Base-by-base conservation (phyloP, 2,113 vertebrate genomes). In the Noturus placidus region DNA sequence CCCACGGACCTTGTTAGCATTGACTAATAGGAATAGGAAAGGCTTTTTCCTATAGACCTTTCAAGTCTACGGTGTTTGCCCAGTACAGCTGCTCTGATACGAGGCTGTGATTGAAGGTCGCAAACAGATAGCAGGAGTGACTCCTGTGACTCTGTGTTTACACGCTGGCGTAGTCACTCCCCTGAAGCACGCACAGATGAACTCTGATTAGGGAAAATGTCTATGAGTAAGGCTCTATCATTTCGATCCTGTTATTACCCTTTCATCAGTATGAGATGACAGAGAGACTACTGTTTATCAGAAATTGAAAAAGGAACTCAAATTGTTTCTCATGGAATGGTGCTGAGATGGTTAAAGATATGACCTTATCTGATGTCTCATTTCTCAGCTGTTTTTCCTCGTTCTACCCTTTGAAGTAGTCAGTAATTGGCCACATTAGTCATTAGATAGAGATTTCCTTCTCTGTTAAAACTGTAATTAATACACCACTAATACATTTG, bases 91-190 rank as follows among this genome's bases (percentile, higher is more conserved):
- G 38, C 81, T 83, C 89, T 85, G 91, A 93, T 92, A 93, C 91
- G 87, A 56, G 5, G 89, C 46, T 0, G 80, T 89, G 93, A 93
- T 90, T 93, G 90, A 93, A 93, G 93, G 92, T 93, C 30, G 82
- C 91, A 92, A 90, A 90, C 42, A 59, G 56, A 87, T 90, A 89
- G 91, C 90, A 50, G 87, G 89, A 80, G 17, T 93, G 94, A 95
- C 92, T 94, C 94, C 94, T 92, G 72, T 93, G 93, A 95, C 92
- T 94, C 94, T 92, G 80, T 92, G 93, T 94, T 93, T 94, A 91
- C 90, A 46, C 61, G 74, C 90, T 87, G 89, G 92, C 90, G 92
- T 91, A 86, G 91, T 94, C 93, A 92, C 85, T 92, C 82, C 81
- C 72, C 57, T 35, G 65, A 82, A 74, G 63, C 20, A 15, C 5